phyloP scores from a whole-genome alignment of 92 coral and sea anemone species.

The Hydrozoanthus gracilis region DNA sequence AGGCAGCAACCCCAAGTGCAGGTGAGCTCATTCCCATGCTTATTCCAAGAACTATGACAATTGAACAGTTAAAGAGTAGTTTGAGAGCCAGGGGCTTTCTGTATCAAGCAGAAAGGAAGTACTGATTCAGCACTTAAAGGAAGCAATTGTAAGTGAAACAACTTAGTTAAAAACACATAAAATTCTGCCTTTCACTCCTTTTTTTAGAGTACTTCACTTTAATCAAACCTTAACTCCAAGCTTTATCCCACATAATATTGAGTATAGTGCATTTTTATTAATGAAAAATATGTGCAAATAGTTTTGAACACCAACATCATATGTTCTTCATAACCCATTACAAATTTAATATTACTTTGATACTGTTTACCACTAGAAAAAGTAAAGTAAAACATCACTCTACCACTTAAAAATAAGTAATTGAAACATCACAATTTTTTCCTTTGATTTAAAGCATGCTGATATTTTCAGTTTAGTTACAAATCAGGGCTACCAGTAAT shows the following conservation, averaged over 20 bases:
- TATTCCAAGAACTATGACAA: constrained; percentile 24
- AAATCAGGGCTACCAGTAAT: too few relatives aligned
- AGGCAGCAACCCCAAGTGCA: not conserved
- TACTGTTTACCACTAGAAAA: too few relatives aligned
- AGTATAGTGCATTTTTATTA: not conserved
- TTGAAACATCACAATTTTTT: too few relatives aligned
- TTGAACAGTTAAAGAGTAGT: not conserved
- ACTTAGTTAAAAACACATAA: not conserved
- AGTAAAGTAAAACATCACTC: too few relatives aligned
- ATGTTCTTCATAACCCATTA: not conserved
- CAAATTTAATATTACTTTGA: too few relatives aligned
- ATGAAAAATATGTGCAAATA: not conserved
- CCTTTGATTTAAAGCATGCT: too few relatives aligned
- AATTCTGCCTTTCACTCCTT: not conserved
- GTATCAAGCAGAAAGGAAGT: constrained; percentile 34
- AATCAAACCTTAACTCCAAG: not conserved
- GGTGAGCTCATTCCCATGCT: constrained; percentile 30
- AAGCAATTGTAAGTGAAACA: not conserved
- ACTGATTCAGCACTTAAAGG: constrained; percentile 26
- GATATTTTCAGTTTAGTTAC: too few relatives aligned
- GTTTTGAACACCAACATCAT: not conserved
- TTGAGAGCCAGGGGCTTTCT: constrained; percentile 30
- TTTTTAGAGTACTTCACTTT: not conserved
- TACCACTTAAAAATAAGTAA: too few relatives aligned
- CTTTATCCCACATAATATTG: not conserved